A percentile compares a stretch with the other conserved stretches of the same genome.
These are phyloP conservation scores for Chaenodraco wilsoni DNA, from an alignment of 2,797 vertebrate species.

Conservation along the genomic window DNA sequence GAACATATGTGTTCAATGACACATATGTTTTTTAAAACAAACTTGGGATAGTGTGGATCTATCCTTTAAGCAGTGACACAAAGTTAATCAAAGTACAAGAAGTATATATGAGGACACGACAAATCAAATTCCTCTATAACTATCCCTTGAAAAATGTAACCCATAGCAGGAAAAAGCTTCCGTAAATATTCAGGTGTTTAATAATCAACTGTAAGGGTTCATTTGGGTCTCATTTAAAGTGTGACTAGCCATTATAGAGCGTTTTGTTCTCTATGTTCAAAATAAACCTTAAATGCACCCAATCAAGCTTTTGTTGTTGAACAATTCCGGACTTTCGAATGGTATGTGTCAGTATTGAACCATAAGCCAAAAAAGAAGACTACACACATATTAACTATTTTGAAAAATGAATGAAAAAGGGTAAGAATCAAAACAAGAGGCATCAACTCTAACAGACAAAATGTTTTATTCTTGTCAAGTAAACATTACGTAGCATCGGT, in stretches of 20 bases:
- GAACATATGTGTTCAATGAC: no score
- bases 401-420: neutral
- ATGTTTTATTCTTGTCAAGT: constrained; percentile 71
- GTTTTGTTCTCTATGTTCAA: neutral
- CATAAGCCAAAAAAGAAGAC: neutral
- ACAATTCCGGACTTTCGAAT: no score
- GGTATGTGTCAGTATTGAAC: constrained; percentile 1
- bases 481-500: constrained; percentile 35
- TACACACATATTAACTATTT: neutral
- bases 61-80: no score
- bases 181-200: neutral
- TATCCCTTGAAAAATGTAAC: no score
- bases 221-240: neutral
- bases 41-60: no score
- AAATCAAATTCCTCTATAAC: no score
- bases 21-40: no score
- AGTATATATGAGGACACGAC: no score
- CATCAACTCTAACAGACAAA: constrained; percentile 36
- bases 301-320: neutral
- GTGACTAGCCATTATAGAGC: no score
- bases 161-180: no score
- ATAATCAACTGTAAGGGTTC: constrained; percentile 8
- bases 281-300: neutral
- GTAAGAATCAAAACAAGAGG: constrained; percentile 9
- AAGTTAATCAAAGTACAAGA: no score